Percentiles rank a stretch among this genome's conserved stretches.
Conservation (phyloP, 2,888 invertebrate genomes). For the Panzeria rudis region DNA sequence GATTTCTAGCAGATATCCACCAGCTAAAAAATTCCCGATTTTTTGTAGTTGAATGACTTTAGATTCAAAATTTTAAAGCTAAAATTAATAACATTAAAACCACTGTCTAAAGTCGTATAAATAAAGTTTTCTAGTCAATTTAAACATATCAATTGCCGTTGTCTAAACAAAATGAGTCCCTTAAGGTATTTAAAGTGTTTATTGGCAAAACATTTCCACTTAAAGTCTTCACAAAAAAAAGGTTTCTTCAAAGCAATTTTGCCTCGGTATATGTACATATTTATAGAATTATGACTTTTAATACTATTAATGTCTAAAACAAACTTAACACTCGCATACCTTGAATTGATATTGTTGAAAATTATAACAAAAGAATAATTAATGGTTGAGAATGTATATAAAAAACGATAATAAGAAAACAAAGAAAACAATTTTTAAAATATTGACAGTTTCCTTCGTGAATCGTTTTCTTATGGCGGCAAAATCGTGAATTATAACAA, state of each 20-base stretch:
- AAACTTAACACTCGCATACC: not conserved
- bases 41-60: too few species aligned
- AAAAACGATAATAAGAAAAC: not conserved
- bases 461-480: not conserved
- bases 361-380: slow-evolving; percentile 37
- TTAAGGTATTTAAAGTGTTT: not conserved
- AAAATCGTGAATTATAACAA: slow-evolving; percentile 6
- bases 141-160: slow-evolving; percentile 28
- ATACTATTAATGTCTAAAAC: slow-evolving; percentile 22
- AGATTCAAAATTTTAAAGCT: too few species aligned
- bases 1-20: too few species aligned
- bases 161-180: not conserved
- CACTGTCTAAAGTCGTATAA: not conserved
- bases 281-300: slow-evolving; percentile 56
- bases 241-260: slow-evolving; percentile 50
- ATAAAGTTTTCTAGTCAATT: slow-evolving; percentile 39
- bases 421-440: not conserved
- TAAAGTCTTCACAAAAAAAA: not conserved
- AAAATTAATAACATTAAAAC: not conserved
- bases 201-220: slow-evolving; percentile 11
- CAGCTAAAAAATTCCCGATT: too few species aligned
- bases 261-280: slow-evolving; percentile 11
- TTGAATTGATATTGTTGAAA: not conserved
- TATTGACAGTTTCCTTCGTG: slow-evolving; percentile 3
- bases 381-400: not conserved